A percentile compares a stretch with the other conserved stretches of the same genome.
Conservation (phyloP, 2,888 invertebrate genomes). For the Monoplex corrugatus region DNA sequence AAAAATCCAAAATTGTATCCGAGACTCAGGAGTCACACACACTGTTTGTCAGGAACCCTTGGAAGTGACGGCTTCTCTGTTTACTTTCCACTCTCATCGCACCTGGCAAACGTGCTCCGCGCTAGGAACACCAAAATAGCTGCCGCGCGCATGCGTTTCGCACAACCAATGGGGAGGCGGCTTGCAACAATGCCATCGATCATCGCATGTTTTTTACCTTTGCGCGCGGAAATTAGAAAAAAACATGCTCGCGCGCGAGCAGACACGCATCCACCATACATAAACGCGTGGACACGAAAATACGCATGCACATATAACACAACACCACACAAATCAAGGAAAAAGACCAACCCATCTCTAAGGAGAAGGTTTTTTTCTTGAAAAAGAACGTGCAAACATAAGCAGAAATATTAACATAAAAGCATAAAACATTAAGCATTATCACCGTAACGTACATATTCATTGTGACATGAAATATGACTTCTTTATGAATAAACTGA, state of each 20-base stretch:
- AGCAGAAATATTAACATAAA: too few relatives aligned
- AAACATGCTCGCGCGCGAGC: neutral
- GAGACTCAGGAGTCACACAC: constrained; percentile 11
- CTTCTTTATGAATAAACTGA: too few relatives aligned
- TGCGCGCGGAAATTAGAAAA: neutral
- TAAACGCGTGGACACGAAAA: too few relatives aligned
- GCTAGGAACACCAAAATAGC: constrained; percentile 25
- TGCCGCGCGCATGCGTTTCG: constrained; percentile 31
- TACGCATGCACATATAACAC: too few relatives aligned
- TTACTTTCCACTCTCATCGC: constrained; percentile 39
- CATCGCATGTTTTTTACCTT: constrained; percentile 17
- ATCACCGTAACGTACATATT: too few relatives aligned
- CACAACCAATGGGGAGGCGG: constrained; percentile 12
- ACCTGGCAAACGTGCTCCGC: constrained; percentile 49
- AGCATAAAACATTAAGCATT: too few relatives aligned
- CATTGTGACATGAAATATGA: too few relatives aligned
- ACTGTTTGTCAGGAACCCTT: neutral
- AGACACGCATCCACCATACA: neutral
- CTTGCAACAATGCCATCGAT: constrained; percentile 3
- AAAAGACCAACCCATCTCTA: too few relatives aligned
- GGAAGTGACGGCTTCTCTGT: constrained; percentile 27
- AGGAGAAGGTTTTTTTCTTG: too few relatives aligned
- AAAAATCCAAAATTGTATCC: constrained; percentile 42
- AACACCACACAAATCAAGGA: too few relatives aligned
- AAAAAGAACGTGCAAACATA: too few relatives aligned